Base-by-base conservation (phyloP, 2,888 invertebrate species). In the Microplitis deprimator region DNA sequence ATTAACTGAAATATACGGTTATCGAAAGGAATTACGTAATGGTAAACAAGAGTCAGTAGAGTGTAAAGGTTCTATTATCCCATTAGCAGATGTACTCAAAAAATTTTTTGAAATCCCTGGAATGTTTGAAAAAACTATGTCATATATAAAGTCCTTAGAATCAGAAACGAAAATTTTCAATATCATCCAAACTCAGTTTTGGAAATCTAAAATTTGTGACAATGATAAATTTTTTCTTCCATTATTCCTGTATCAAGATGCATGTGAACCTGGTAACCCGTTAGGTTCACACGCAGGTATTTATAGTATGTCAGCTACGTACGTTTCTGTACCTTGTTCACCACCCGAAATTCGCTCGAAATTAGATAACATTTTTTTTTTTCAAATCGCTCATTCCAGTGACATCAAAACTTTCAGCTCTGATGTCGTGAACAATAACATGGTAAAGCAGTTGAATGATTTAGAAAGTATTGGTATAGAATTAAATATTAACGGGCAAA, bases 221-320 rank as follows among this genome's bases (percentile, higher is more conserved):
- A 6, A 17, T 75, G 3, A 50, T 7, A 50, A 50, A 7, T 50
- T 50, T 50, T 50, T n/a, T n/a, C n/a, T n/a, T n/a, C 64, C 69
- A 3, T 70, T 73, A 17, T 60, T 68, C n/a, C 29, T 70, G 6
- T 69, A 40, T 7, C 40, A 73, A 39, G 68, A 78, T 64, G 68
- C 72, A 64, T 76, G 69, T 59, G 78, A 76, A 65, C 50, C 39
- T 13, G 65, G 70, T 1, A 73, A 78, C 41, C 73, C 76, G 13
- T 59, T 80, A 38, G 78, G 77, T 16, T 72, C 76, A 10, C 77
- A 76, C 60, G 68, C 68, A 13, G 67, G 62, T 59, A 40, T 79
- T 13, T 76, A 80, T 41, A 78, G 74, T 68, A 70, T 79, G 68
- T 68, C 74, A 6, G 80, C 72, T 17, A 70, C 76, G 41, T 80